phyloP scores from a whole-genome alignment of 1,140 invertebrate genomes.

The Ceratoteleas bidentatus region DNA sequence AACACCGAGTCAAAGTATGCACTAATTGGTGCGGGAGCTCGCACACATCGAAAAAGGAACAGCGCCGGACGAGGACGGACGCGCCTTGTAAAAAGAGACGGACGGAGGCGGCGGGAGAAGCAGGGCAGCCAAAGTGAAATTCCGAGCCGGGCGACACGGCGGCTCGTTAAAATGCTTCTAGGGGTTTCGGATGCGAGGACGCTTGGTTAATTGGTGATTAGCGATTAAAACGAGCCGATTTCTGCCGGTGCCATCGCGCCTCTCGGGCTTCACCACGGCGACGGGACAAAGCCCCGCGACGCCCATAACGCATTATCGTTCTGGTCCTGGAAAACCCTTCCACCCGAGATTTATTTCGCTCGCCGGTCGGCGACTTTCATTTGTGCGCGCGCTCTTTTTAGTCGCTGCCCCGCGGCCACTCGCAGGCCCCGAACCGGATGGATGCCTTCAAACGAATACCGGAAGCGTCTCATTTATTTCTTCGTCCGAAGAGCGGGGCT shows the following conservation, averaged over 20 bases:
- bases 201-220: slow-evolving; percentile 81
- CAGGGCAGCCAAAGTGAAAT: slow-evolving; percentile 77
- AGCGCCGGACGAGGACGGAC: slow-evolving; percentile 31
- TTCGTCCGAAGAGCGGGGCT: slow-evolving; percentile 40
- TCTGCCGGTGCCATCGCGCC: slow-evolving; percentile 61
- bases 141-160: slow-evolving; percentile 79
- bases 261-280: slow-evolving; percentile 15
- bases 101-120: slow-evolving; percentile 49
- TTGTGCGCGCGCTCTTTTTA: too few relatives aligned
- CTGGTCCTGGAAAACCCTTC: slow-evolving; percentile 64
- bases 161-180: slow-evolving; percentile 82
- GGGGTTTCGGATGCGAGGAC: slow-evolving; percentile 79
- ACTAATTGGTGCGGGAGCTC: slow-evolving; percentile 68
- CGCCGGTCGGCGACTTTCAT: slow-evolving; percentile 39
- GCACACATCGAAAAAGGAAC: slow-evolving; percentile 58
- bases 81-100: slow-evolving; percentile 55
- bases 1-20: slow-evolving; percentile 69
- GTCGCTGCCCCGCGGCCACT: slow-evolving; percentile 1
- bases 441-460: slow-evolving; percentile 64
- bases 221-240: slow-evolving; percentile 81
- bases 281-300: slow-evolving; percentile 66
- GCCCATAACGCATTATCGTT: slow-evolving; percentile 69
- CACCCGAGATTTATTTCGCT: slow-evolving; percentile 62
- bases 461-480: slow-evolving; percentile 64
- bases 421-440: slow-evolving; percentile 56